These are phyloP conservation scores for Glyptemys insculpta DNA, from an alignment of 2,797 vertebrate genomes.

Conservation along the genomic window DNA sequence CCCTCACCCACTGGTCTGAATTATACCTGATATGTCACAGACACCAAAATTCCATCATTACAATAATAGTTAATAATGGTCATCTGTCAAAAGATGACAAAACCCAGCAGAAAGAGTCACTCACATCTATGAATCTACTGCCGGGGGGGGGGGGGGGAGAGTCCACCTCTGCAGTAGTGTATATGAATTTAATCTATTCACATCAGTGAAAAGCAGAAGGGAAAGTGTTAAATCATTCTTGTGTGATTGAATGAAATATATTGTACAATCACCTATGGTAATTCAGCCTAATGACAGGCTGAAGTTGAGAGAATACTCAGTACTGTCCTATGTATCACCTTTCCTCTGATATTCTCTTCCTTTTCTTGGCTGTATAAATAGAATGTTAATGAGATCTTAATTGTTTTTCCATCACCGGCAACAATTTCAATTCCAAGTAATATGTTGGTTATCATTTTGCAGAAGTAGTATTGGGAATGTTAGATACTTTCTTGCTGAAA, in stretches of 20 bases:
- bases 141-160: too few species aligned
- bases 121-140: neutral
- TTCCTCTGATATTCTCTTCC: conserved; percentile 69
- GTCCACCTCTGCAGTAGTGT: neutral
- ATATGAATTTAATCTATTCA: neutral
- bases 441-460: conserved; percentile 73
- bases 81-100: conserved; percentile 6
- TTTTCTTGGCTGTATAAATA: conserved; percentile 55
- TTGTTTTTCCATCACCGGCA: conserved; percentile 73
- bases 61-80: neutral
- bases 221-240: conserved; percentile 67
- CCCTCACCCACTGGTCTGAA: too few species aligned
- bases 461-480: conserved; percentile 63
- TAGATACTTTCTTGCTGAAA: conserved; percentile 71
- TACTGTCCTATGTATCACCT: conserved; percentile 63
- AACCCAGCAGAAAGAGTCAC: conserved; percentile 15
- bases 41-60: neutral
- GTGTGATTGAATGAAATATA: conserved; percentile 60
- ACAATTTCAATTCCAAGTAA: conserved; percentile 64
- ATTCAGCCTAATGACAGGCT: conserved; percentile 60
- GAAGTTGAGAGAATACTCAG: conserved; percentile 57
- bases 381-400: conserved; percentile 73
- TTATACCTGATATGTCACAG: too few species aligned
- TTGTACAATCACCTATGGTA: conserved; percentile 59
- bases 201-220: conserved; percentile 21